A percentile compares a stretch with the other conserved stretches of the same genome.
Conservation (phyloP, 2,113 vertebrate species). For the Xenopus tropicalis region UCB_Xtro_10.0 CM004446.2:40110501-40111000, state of each 20-base stretch:
- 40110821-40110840: neutral
- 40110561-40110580: constrained; percentile 1
- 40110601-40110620: neutral
- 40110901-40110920: neutral
- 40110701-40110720: constrained; percentile 95
- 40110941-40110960: neutral
- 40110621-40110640: neutral
- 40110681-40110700: constrained; percentile 64
- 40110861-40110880: neutral
- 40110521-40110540: neutral
- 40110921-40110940: neutral
- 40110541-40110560: neutral
- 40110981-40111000: neutral
- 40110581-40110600: neutral
- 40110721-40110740: constrained; percentile 92
- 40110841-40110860: neutral
- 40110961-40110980: neutral
- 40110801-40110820: neutral
- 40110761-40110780: constrained; percentile 94
- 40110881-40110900: too few species aligned
- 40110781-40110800: neutral
- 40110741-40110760: constrained; percentile 90
- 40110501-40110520: neutral
- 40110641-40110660: neutral
- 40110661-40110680: neutral